Evolutionary conservation across 2,113 vertebrate genomes (phyloP), one percentile per base, ranked within the genome.

Genomic region (Glaucidium brasilianum): DNA sequence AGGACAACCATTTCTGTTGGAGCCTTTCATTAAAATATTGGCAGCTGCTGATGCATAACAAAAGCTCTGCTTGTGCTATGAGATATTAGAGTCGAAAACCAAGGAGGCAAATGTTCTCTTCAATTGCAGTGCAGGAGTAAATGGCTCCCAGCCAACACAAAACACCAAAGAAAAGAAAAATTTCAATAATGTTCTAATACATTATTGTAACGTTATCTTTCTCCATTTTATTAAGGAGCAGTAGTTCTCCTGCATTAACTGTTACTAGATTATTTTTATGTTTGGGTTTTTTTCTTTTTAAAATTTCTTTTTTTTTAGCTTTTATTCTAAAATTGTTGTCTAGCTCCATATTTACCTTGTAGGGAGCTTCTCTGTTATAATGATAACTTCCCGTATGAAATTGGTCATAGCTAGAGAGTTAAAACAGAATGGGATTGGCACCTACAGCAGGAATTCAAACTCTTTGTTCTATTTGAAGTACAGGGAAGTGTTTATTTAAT

Each of bases 11-110:
- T 85, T 95, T 95, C 92, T 89, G 73, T 85, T 78, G 69, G 80
- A 96, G 89, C 73, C 62, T 96, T 94, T 97, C 92, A 95, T 95
- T 94, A 94, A 96, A 94, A 96, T 96, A 96, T 94, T 96, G 96
- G 96, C 95, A 94, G 95, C 96, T 96, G 88, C 94, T 96, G 96
- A 89, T 93, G 94, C 88, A 91, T 96, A 95, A 96, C 96, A 97
- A 96, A 97, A 95, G 86, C 96, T 96, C 95, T 89, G 96, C 95
- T 96, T 94, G 88, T 58, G 80, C 86, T 87, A 15, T 89, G 92
- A 95, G 83, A 94, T 94, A 94, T 91, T 95, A 94, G 92, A 96
- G 88, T 72, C 1, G 34, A 89, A 96, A 94, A 87, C 79, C 88
- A 75, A 95, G 95, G 94, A 92, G 76, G 94, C 83, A 93, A 96